These are phyloP conservation scores for Drosophila baimaii DNA, from an alignment of 1,140 invertebrate species.

Conservation along the genomic window DNA sequence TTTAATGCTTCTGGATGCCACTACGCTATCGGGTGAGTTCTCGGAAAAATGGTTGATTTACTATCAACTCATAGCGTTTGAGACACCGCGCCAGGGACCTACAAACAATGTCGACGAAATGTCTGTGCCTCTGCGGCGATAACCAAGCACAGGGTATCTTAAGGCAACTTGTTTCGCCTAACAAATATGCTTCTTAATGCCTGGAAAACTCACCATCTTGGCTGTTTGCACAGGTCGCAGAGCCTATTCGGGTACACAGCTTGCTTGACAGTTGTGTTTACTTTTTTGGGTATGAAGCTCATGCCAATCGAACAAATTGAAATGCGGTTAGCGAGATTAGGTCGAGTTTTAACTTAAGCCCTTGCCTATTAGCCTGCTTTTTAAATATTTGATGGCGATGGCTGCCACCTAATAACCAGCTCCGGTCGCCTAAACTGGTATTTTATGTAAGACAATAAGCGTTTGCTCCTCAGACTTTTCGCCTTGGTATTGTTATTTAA, in stretches of 20 bases:
- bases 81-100: not conserved
- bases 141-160: not conserved
- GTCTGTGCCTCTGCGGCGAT: not conserved
- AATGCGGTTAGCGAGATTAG: not conserved
- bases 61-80: not conserved
- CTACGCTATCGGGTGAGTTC: not conserved
- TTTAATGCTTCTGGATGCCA: not conserved
- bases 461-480: slow-evolving; percentile 44
- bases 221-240: slow-evolving; percentile 20
- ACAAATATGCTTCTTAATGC: not conserved
- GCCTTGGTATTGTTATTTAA: slow-evolving; percentile 49
- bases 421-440: slow-evolving; percentile 52
- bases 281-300: not conserved
- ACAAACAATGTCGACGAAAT: not conserved
- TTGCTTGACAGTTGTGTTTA: slow-evolving; percentile 30
- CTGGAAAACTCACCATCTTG: slow-evolving; percentile 10
- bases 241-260: slow-evolving; percentile 35
- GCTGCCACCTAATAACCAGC: slow-evolving; percentile 30
- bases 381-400: slow-evolving; percentile 22
- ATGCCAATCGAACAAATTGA: not conserved
- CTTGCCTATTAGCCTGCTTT: slow-evolving; percentile 12
- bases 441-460: slow-evolving; percentile 66
- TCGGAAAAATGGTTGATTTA: not conserved
- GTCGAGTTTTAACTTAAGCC: slow-evolving; percentile 15
- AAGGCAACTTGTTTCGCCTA: not conserved